Percentiles rank a stretch among this genome's conserved stretches.
Evolutionary conservation across 2,113 vertebrate species (phyloP).

Genomic region (Aegotheles bennettii): DNA sequence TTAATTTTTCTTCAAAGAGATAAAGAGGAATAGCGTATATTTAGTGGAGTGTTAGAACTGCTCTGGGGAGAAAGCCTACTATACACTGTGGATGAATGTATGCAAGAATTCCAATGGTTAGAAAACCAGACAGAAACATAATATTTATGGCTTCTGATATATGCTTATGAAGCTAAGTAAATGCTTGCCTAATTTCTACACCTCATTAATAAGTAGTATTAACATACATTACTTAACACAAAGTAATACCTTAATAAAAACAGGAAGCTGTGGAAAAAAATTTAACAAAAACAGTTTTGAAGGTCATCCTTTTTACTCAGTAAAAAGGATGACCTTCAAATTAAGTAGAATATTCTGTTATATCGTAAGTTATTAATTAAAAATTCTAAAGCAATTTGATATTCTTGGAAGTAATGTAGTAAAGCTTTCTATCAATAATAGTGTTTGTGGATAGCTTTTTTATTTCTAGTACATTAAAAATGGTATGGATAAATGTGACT

Average conservation of each 20-base stretch:
- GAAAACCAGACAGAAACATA: slow-evolving; percentile 29
- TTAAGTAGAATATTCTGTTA: background rate
- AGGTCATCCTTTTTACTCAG: background rate
- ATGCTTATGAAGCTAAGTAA: slow-evolving; percentile 10
- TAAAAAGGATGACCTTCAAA: too few species aligned
- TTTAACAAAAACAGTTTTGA: too few species aligned
- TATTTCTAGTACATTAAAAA: background rate
- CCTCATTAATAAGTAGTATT: background rate
- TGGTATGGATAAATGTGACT: background rate
- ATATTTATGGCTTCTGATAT: slow-evolving; percentile 6
- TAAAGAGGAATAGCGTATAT: slow-evolving; percentile 47
- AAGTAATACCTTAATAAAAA: background rate
- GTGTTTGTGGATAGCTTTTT: background rate
- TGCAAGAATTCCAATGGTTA: slow-evolving; percentile 5
- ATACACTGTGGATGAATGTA: background rate
- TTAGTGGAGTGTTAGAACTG: slow-evolving; percentile 29
- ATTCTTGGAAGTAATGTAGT: background rate
- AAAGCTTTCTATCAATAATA: background rate
- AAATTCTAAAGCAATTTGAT: background rate
- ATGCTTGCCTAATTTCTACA: slow-evolving; percentile 11
- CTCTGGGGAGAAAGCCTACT: slow-evolving; percentile 1
- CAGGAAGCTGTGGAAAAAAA: background rate
- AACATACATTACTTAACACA: background rate
- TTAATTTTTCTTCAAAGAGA: slow-evolving; percentile 59
- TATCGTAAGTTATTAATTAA: background rate